Percentiles rank a stretch among this genome's conserved stretches.
These are phyloP conservation scores for Melanotaenia duboulayi DNA, from an alignment of 2,113 vertebrate species.

Conservation along the genomic window DNA sequence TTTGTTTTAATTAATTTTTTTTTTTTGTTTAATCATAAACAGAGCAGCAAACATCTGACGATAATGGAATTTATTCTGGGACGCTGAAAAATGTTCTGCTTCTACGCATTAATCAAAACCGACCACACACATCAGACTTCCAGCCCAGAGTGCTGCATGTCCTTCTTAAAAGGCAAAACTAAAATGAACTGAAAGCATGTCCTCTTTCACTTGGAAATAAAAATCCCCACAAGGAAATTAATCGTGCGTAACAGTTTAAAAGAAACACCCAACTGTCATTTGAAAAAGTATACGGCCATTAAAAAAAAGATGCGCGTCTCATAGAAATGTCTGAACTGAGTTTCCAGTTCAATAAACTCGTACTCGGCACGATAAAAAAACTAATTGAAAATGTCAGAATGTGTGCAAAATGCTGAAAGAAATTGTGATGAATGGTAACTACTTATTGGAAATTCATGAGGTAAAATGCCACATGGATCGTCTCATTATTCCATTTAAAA, in stretches of 20 bases:
- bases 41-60: neutral
- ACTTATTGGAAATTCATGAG: slow-evolving; percentile 65
- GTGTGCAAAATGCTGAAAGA: slow-evolving; percentile 63
- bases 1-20: neutral
- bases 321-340: slow-evolving; percentile 34
- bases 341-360: slow-evolving; percentile 69
- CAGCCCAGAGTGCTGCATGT: slow-evolving; percentile 11
- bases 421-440: slow-evolving; percentile 55
- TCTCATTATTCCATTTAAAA: slow-evolving; percentile 60
- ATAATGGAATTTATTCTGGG: too few species aligned
- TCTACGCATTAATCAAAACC: neutral
- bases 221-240: slow-evolving; percentile 1
- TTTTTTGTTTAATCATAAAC: neutral
- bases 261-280: slow-evolving; percentile 54
- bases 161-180: slow-evolving; percentile 24
- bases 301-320: slow-evolving; percentile 32
- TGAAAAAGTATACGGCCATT: slow-evolving; percentile 39
- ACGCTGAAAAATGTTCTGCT: too few species aligned
- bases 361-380: slow-evolving; percentile 64
- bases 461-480: slow-evolving; percentile 45
- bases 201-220: slow-evolving; percentile 18
- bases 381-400: slow-evolving; percentile 75
- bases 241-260: slow-evolving; percentile 17
- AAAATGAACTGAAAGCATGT: slow-evolving; percentile 41
- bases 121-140: slow-evolving; percentile 11